Base-by-base conservation (phyloP, 2,797 vertebrate genomes). In the Liparis tanakae region DNA sequence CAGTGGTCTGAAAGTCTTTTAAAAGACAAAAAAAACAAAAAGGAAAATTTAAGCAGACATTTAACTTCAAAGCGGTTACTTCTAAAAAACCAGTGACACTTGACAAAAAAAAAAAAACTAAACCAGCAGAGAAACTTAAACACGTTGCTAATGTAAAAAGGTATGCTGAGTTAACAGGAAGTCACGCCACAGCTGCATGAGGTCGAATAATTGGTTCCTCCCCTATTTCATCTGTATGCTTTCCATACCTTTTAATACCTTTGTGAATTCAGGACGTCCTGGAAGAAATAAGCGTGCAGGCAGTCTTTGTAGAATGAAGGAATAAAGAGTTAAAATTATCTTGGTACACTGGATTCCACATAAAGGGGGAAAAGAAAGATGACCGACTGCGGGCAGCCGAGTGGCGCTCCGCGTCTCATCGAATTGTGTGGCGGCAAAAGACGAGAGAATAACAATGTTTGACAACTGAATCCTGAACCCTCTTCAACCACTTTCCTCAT, bases 121-220 rank as follows among this genome's bases (percentile, higher is more conserved):
- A 90, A 77, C 53, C 73, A 83, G 79, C 77, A 88, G 64, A 72
- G 58, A 77, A 87, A 83, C 58, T 67, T 72, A 74, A 80, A 82
- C 70, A 78, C 69, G 56, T 67, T 50, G 25, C 50, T 64, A 43
- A 54, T 54, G 61, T 58, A 20, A 58, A 44, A 68, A n/a, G 14
- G 37, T 15, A 17, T 22, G 39, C 25, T 10, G 70, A 81, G 54
- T 81, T 64, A 48, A 55, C 66, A 73, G 55, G 63, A 34, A 55
- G 41, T 53, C 30, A 61, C 44, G 39, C 59, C 48, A 70, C 54
- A 51, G 43, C 39, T n/a, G 56, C 30, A 59, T 54, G 70, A 70
- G 53, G 74, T 55, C 50, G 58, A 70, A 54, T 77, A 17, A 34
- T 57, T 61, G 68, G 5, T 30, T 55, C 14, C 22, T 0, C 33